Conservation (phyloP, 1,140 invertebrate genomes). For the Thaumatotibia leucotreta region DNA sequence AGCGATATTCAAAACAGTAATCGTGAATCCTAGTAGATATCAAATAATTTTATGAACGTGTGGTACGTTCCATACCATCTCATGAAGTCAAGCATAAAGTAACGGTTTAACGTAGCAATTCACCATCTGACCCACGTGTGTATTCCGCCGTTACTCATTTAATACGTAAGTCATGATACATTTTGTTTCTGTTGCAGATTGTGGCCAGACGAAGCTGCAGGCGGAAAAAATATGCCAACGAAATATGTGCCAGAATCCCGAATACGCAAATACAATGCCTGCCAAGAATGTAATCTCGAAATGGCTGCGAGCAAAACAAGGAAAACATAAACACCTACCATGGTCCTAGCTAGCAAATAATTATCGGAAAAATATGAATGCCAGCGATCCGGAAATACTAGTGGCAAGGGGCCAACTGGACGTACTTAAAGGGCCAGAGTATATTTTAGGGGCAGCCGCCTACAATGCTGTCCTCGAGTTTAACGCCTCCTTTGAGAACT, state of each 20-base stretch:
- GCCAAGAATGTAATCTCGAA: constrained; percentile 67
- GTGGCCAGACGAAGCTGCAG: constrained; percentile 24
- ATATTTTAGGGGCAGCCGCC: constrained; percentile 35
- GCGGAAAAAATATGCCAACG: constrained; percentile 45
- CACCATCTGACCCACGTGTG: too few species aligned
- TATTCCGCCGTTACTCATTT: neutral
- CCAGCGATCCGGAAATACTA: constrained; percentile 53
- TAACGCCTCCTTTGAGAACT: constrained; percentile 55
- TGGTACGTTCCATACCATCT: too few species aligned
- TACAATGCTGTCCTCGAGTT: constrained; percentile 51
- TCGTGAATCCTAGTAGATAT: too few species aligned
- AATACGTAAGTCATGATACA: neutral
- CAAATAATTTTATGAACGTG: too few species aligned
- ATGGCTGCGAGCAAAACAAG: constrained; percentile 67
- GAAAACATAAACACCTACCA: constrained; percentile 66
- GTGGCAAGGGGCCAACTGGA: constrained; percentile 66
- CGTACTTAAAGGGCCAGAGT: constrained; percentile 53
- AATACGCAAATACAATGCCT: constrained; percentile 58
- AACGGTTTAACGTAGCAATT: too few species aligned
- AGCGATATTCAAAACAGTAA: too few species aligned
- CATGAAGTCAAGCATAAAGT: too few species aligned
- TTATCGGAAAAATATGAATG: constrained; percentile 68
- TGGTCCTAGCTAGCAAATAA: constrained; percentile 62
- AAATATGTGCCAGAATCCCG: constrained; percentile 54
- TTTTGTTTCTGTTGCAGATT: constrained; percentile 52